Conservation (phyloP, 92 coral and sea anemone genomes). For the Zoanthus sociatus region DNA sequence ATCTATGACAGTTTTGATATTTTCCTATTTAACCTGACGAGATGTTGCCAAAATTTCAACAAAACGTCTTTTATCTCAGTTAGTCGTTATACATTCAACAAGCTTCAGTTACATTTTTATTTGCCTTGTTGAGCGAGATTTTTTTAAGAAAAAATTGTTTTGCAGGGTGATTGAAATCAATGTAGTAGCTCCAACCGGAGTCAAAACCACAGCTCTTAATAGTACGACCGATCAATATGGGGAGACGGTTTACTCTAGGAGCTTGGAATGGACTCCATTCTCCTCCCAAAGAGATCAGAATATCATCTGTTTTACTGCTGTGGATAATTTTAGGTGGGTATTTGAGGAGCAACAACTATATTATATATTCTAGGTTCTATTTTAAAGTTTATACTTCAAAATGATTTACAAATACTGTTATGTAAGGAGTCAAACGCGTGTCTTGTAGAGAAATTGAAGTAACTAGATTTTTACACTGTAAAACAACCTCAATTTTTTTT, state of each 20-base stretch:
- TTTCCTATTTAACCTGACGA: too few species aligned
- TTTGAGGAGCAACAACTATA: neutral
- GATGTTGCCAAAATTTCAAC: too few species aligned
- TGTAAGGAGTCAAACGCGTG: too few species aligned
- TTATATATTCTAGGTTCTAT: too few species aligned
- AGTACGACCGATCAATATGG: neutral
- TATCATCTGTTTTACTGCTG: constrained; percentile 24
- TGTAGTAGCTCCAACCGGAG: constrained; percentile 28
- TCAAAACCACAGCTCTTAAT: neutral
- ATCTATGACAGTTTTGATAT: too few species aligned
- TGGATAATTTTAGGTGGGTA: constrained; percentile 26
- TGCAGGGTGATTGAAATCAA: constrained; percentile 25
- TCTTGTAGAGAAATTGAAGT: too few species aligned
- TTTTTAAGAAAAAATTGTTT: neutral
- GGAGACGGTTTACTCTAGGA: neutral
- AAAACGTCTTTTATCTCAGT: too few species aligned
- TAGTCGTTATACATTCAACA: too few species aligned
- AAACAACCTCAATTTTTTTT: too few species aligned
- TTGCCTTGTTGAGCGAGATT: neutral
- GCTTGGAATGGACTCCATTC: neutral
- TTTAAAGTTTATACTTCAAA: too few species aligned
- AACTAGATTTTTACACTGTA: too few species aligned
- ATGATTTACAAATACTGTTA: too few species aligned
- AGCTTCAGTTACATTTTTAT: neutral
- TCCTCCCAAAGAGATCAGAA: constrained; percentile 11